Evolutionary conservation across 2,797 vertebrate genomes (phyloP).

Genomic region (Hirundo rustica): DNA sequence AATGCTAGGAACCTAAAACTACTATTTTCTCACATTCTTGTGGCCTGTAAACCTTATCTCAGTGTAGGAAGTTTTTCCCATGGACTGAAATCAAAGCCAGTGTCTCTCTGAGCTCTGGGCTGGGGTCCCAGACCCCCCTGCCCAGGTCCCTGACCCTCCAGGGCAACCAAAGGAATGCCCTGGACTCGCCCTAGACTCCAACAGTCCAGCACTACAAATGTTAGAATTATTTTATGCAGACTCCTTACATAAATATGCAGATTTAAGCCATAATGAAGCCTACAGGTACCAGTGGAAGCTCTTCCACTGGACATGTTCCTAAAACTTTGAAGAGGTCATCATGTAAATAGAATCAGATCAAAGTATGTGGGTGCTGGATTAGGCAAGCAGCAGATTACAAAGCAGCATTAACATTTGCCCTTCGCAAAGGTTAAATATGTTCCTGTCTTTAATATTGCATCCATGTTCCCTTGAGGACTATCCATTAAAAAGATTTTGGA

Average conservation of each 20-base stretch:
- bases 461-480: not conserved
- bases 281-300: not conserved
- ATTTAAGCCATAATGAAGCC: not conserved
- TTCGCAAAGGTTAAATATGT: conserved; percentile 33
- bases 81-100: no score
- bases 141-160: no score
- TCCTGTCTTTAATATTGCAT: not conserved
- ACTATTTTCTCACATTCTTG: no score
- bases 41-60: no score
- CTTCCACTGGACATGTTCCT: not conserved
- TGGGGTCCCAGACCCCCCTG: no score
- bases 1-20: no score
- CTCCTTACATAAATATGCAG: not conserved
- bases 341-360: not conserved
- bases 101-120: no score
- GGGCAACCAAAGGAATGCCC: no score
- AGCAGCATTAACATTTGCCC: conserved; percentile 24
- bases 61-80: no score
- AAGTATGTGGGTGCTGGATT: not conserved
- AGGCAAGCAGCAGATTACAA: conserved; percentile 20
- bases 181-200: no score
- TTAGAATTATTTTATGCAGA: not conserved
- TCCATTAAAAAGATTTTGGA: not conserved
- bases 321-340: not conserved
- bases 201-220: not conserved